Evolutionary conservation across 2,888 invertebrate genomes (phyloP).

Genomic region (Branchellion lobata): DNA sequence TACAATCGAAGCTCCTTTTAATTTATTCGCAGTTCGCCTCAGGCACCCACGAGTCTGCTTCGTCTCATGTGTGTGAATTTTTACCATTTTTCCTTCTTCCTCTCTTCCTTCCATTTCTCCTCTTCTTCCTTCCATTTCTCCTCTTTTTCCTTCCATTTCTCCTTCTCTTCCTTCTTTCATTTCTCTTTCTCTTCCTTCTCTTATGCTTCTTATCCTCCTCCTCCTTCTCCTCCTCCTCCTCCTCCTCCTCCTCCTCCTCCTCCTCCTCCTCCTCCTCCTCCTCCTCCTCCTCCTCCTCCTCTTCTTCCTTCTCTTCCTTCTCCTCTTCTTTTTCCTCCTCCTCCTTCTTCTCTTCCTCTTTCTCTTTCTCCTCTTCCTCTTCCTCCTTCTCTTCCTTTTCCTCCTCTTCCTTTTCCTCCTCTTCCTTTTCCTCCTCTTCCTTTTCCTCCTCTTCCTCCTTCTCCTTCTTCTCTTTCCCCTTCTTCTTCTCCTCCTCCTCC

Average conservation of each 20-base stretch:
- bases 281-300: neutral
- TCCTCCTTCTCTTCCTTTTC: neutral
- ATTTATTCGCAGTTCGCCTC: too few relatives aligned
- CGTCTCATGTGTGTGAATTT: too few relatives aligned
- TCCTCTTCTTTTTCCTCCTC: neutral
- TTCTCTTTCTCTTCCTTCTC: slow-evolving; percentile 17
- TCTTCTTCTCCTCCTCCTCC: slow-evolving; percentile 38
- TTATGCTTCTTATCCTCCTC: too few relatives aligned
- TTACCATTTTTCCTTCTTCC: too few relatives aligned
- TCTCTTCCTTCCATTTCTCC: too few relatives aligned
- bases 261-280: neutral
- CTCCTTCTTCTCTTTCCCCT: slow-evolving; percentile 15
- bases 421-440: neutral
- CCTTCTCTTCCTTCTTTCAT: neutral
- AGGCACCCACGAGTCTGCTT: too few relatives aligned
- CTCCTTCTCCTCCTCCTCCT: slow-evolving; percentile 37
- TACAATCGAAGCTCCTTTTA: too few relatives aligned
- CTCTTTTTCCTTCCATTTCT: too few relatives aligned
- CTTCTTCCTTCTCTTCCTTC: neutral
- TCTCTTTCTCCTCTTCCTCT: slow-evolving; percentile 6
- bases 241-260: slow-evolving; percentile 32
- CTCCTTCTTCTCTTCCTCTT: neutral
- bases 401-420: neutral
- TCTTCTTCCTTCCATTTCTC: too few relatives aligned
- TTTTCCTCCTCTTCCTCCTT: neutral